Evolutionary conservation across 2,113 vertebrate genomes (phyloP).

Genomic region (Alectura lathami): DNA sequence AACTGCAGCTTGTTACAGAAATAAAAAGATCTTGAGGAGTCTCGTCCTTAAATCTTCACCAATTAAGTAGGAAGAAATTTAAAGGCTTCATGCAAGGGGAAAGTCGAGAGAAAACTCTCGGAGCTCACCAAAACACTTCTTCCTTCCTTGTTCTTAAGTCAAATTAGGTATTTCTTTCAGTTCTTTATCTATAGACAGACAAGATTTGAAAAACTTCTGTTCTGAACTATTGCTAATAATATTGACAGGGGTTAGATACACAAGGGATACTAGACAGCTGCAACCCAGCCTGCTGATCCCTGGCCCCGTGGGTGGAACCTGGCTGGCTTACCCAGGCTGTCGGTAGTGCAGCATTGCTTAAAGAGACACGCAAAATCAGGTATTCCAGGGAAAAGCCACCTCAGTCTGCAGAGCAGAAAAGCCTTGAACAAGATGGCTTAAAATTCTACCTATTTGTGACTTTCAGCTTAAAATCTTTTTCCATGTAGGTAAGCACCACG

Average conservation of each 20-base stretch:
- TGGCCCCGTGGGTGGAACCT: accelerated
- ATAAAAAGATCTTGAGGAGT: neutral
- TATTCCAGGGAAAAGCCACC: neutral
- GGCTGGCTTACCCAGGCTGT: neutral
- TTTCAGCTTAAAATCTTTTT: neutral
- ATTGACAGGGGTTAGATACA: neutral
- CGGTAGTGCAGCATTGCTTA: neutral
- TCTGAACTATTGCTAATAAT: neutral
- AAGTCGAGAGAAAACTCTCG: neutral
- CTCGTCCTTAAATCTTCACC: neutral
- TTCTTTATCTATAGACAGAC: neutral
- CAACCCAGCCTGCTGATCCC: neutral
- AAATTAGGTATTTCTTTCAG: neutral
- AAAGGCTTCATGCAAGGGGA: neutral
- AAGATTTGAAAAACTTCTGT: neutral
- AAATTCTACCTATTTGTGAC: neutral
- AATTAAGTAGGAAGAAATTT: neutral
- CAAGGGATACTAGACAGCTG: neutral
- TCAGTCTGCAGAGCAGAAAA: neutral
- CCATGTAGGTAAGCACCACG: neutral
- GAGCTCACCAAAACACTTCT: neutral
- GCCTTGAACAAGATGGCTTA: neutral
- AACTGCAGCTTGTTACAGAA: neutral
- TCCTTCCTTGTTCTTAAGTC: neutral
- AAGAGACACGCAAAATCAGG: neutral